phyloP scores from a whole-genome alignment of 2,888 invertebrate genomes.

The Drosophila hawaiiensis region DNA sequence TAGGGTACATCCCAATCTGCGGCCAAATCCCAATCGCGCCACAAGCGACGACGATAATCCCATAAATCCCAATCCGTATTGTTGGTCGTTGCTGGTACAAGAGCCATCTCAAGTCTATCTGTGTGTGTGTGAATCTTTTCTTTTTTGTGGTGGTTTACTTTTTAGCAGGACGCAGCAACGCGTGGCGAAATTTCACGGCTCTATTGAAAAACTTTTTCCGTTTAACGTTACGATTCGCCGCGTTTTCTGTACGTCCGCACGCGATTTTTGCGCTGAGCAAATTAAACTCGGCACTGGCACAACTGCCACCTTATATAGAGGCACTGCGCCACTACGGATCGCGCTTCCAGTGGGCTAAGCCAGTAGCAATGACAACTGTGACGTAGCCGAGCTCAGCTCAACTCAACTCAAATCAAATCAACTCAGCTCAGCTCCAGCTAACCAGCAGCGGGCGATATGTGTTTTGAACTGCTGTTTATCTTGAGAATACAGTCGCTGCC shows the following conservation, averaged over 20 bases:
- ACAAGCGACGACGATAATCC: slow-evolving; percentile 84
- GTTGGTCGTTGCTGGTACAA: slow-evolving; percentile 77
- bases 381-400: slow-evolving; percentile 43
- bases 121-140: slow-evolving; percentile 20
- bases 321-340: slow-evolving; percentile 18
- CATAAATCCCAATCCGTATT: slow-evolving; percentile 83
- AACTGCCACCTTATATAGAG: slow-evolving; percentile 81
- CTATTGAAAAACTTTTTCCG: slow-evolving; percentile 38
- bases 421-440: slow-evolving; percentile 12
- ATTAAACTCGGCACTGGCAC: slow-evolving; percentile 81
- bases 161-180: slow-evolving; percentile 70
- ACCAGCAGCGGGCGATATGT: slow-evolving; percentile 17
- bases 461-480: slow-evolving; percentile 44
- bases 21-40: slow-evolving; percentile 84
- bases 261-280: slow-evolving; percentile 81
- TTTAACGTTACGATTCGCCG: slow-evolving; percentile 51
- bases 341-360: slow-evolving; percentile 53
- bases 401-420: neutral
- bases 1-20: slow-evolving; percentile 84
- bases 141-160: neutral
- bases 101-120: slow-evolving; percentile 70
- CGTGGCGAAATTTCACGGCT: slow-evolving; percentile 50
- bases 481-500: slow-evolving; percentile 29
- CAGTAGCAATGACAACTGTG: slow-evolving; percentile 65
- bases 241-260: slow-evolving; percentile 76